Conservation (phyloP, 2,888 invertebrate genomes). For the Pseudococcus jackbeardsleyi region DNA sequence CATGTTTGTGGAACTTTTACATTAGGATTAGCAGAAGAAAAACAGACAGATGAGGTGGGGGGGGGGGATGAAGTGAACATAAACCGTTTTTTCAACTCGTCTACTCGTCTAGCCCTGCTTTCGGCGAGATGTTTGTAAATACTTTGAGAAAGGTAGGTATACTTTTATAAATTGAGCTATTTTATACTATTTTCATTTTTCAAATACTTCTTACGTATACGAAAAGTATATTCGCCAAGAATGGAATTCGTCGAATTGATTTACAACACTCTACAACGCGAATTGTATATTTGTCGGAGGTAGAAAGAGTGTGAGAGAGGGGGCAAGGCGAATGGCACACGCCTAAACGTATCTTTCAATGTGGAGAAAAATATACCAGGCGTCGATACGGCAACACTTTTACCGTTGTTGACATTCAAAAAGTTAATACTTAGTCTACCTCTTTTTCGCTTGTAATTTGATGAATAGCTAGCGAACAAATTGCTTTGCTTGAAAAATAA, state of each 20-base stretch:
- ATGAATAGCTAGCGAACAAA: conserved; percentile 27
- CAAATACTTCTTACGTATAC: not conserved
- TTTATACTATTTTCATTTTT: conserved; percentile 38
- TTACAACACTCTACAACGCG: not conserved
- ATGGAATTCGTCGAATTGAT: conserved; percentile 11
- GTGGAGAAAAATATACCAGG: not conserved
- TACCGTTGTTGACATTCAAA: conserved; percentile 27
- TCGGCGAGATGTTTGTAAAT: not conserved
- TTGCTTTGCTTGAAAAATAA: conserved; percentile 23
- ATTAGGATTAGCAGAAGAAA: not conserved
- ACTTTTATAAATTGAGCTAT: conserved; percentile 38
- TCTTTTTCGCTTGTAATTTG: conserved; percentile 29
- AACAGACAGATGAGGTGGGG: not conserved
- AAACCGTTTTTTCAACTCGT: not conserved
- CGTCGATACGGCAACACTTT: conserved; percentile 26
- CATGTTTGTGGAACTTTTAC: conserved; percentile 52
- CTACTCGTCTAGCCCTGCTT: not conserved
- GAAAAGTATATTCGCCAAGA: conserved; percentile 1
- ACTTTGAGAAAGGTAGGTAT: not conserved
- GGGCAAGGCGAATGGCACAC: too few species aligned
- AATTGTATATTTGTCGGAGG: not conserved
- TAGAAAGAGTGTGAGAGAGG: not conserved
- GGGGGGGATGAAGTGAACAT: not conserved
- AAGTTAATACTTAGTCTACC: conserved; percentile 17
- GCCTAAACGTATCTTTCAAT: too few species aligned